phyloP scores from a whole-genome alignment of 1,140 invertebrate genomes.

The Drosophila ambigua region DNA sequence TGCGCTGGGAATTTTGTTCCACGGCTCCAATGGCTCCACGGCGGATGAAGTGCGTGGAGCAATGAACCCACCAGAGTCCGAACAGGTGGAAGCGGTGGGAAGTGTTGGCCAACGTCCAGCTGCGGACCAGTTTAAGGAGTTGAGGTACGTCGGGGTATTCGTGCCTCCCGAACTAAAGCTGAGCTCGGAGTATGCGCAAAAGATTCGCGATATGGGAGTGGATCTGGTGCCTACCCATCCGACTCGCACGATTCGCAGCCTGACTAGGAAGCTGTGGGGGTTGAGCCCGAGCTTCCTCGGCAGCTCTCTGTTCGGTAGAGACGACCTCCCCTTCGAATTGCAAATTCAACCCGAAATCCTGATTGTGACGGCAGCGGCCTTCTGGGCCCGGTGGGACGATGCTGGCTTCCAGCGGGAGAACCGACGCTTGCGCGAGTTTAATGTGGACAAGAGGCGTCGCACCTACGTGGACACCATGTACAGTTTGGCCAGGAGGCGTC shows the following conservation, averaged over 20 bases:
- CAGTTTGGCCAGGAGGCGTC: conserved; percentile 12
- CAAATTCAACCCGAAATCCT: neutral
- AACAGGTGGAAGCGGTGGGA: neutral
- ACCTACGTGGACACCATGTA: conserved; percentile 16
- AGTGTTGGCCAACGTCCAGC: neutral
- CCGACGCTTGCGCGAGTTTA: conserved; percentile 10
- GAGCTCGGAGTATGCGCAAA: neutral
- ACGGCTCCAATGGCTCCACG: conserved; percentile 5
- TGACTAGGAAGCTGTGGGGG: neutral
- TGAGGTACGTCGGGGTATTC: neutral
- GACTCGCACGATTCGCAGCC: neutral
- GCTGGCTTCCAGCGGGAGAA: neutral
- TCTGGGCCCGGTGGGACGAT: neutral
- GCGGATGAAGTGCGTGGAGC: conserved; percentile 6
- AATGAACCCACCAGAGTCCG: neutral
- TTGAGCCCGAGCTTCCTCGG: neutral
- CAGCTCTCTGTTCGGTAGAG: neutral
- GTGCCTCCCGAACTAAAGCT: neutral
- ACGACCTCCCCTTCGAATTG: neutral
- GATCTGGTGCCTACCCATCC: neutral
- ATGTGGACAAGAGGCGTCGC: conserved; percentile 5
- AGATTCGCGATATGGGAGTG: conserved; percentile 1
- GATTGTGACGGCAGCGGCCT: neutral
- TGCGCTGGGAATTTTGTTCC: neutral
- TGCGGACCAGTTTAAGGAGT: neutral